Percentiles rank a stretch among this genome's conserved stretches.
Evolutionary conservation across 2,797 vertebrate species (phyloP).

Genomic region (Gastrophryne carolinensis): DNA sequence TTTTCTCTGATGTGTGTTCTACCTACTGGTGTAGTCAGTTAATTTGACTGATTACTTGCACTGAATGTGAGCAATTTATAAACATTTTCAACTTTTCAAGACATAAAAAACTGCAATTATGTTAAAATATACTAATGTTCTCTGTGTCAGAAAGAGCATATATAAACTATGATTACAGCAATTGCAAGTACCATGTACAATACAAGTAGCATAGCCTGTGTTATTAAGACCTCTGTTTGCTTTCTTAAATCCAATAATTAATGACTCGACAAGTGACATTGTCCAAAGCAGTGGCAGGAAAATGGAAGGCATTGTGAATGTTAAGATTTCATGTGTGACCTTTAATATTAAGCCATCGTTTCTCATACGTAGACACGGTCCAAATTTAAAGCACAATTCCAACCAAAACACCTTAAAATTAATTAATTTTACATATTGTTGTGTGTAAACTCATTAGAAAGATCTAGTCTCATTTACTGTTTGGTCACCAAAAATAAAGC

Average conservation of each 20-base stretch:
- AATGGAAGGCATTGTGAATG: not conserved
- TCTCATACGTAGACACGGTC: too few relatives aligned
- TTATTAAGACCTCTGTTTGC: conserved; percentile 11
- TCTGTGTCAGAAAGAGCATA: conserved; percentile 74
- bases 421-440: too few relatives aligned
- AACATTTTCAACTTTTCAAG: conserved; percentile 72
- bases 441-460: too few relatives aligned
- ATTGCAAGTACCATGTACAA: conserved; percentile 72
- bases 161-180: conserved; percentile 77
- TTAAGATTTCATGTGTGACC: not conserved
- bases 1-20: conserved; percentile 64
- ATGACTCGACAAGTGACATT: too few relatives aligned
- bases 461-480: too few relatives aligned
- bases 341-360: too few relatives aligned
- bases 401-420: too few relatives aligned
- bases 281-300: not conserved
- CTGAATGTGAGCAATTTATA: conserved; percentile 76
- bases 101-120: conserved; percentile 74
- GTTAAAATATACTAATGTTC: conserved; percentile 69
- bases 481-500: too few relatives aligned
- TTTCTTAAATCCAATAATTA: conserved; percentile 13
- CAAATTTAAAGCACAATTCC: too few relatives aligned
- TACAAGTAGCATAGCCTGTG: conserved; percentile 14
- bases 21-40: conserved; percentile 71
- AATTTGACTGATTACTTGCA: conserved; percentile 69